These are phyloP conservation scores for Strix aluco DNA, from an alignment of 2,113 vertebrate genomes.

Conservation along the genomic window DNA sequence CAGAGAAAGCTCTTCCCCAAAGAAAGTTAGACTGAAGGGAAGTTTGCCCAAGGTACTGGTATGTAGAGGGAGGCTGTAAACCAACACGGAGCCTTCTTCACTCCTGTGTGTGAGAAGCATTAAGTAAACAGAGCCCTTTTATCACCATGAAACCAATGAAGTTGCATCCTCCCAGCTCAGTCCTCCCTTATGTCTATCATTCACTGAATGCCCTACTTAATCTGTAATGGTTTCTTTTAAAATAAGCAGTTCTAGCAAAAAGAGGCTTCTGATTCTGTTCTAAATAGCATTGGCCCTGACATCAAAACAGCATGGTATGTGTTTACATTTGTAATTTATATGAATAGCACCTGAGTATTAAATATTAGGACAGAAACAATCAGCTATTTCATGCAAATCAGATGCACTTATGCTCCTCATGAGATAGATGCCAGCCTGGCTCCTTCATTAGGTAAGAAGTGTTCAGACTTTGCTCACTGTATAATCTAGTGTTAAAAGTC, in stretches of 20 bases:
- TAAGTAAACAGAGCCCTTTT: background rate
- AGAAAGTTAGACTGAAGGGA: background rate
- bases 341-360: background rate
- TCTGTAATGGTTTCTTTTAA: background rate
- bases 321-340: background rate
- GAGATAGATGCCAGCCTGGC: background rate
- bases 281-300: background rate
- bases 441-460: background rate
- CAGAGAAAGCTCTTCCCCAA: background rate
- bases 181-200: background rate
- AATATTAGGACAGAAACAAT: background rate
- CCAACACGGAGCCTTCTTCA: background rate
- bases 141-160: background rate
- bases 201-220: background rate
- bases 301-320: background rate
- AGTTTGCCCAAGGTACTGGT: background rate
- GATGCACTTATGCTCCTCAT: background rate
- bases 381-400: background rate
- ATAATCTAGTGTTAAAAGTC: background rate
- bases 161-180: background rate
- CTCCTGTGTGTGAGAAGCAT: background rate
- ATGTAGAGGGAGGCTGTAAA: background rate
- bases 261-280: background rate
- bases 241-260: background rate
- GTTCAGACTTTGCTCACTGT: background rate